These are phyloP conservation scores for Caenorhabditis macrosperma DNA, from an alignment of 2,888 invertebrate genomes.

Conservation along the genomic window DNA sequence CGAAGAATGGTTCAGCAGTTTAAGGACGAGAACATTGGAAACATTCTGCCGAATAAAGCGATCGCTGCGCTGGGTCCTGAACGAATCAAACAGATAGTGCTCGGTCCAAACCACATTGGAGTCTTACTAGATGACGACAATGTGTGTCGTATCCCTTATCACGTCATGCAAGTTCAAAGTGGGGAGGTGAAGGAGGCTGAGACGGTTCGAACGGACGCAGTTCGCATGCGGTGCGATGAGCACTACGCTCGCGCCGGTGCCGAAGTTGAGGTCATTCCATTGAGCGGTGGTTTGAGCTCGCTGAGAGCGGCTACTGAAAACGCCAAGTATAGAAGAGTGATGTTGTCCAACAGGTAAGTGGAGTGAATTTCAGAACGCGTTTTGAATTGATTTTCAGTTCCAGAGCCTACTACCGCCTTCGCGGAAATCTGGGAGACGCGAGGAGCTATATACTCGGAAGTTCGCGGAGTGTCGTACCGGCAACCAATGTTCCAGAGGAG, in stretches of 20 bases:
- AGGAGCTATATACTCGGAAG: conserved; percentile 76
- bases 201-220: neutral
- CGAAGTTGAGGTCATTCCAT: conserved; percentile 45
- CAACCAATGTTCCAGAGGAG: conserved; percentile 97
- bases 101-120: conserved; percentile 71
- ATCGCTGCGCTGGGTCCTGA: conserved; percentile 35
- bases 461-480: conserved; percentile 83
- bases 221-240: conserved; percentile 5
- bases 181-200: conserved; percentile 39
- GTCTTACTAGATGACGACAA: conserved; percentile 65
- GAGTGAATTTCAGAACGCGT: neutral
- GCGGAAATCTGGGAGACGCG: conserved; percentile 51
- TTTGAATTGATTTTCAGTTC: neutral
- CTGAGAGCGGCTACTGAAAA: conserved; percentile 20
- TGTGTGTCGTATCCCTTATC: conserved; percentile 35
- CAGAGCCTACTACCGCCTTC: conserved; percentile 49
- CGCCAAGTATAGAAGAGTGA: conserved; percentile 55
- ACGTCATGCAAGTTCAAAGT: conserved; percentile 16
- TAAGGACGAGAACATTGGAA: conserved; percentile 36
- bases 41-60: neutral
- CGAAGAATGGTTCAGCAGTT: conserved; percentile 49
- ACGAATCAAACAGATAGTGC: conserved; percentile 67
- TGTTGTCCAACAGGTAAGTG: conserved; percentile 41
- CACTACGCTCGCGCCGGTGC: conserved; percentile 18
- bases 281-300: conserved; percentile 46